A percentile compares a stretch with the other conserved stretches of the same genome.
phyloP scores from a whole-genome alignment of 1,140 invertebrate genomes.

The Oscheius sp. region DNA sequence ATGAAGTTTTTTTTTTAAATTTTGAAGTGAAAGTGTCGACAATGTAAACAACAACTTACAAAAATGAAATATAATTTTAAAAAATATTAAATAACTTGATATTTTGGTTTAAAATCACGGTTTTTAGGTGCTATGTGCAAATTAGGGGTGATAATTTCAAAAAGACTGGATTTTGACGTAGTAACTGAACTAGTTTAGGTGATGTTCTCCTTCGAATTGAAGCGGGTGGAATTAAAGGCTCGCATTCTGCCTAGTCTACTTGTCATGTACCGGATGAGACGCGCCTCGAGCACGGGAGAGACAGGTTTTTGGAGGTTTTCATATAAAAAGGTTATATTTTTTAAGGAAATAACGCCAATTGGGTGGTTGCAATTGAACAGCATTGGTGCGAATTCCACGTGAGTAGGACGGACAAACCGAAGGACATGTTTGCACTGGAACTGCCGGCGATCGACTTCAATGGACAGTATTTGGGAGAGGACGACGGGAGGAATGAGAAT shows the following conservation, averaged over 20 bases:
- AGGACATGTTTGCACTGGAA: constrained; percentile 51
- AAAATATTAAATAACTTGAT: no score
- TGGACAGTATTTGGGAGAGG: constrained; percentile 42
- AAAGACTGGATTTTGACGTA: no score
- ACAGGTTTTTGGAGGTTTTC: no score
- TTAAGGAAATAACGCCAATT: constrained; percentile 40
- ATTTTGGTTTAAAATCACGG: no score
- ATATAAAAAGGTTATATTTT: no score
- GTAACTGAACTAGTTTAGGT: constrained; percentile 18
- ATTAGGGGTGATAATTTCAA: no score
- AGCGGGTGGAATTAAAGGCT: constrained; percentile 51
- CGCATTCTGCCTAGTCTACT: constrained; percentile 85
- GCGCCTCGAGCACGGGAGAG: constrained; percentile 37
- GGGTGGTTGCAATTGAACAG: constrained; percentile 28
- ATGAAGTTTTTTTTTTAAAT: no score
- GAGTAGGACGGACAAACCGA: constrained; percentile 21
- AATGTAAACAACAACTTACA: no score
- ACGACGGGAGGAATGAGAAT: background rate
- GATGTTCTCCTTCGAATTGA: constrained; percentile 46
- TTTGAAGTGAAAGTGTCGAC: no score
- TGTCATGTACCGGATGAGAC: constrained; percentile 75
- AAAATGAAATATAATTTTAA: no score
- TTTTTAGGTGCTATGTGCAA: no score
- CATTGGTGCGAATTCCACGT: constrained; percentile 50
- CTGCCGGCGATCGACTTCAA: constrained; percentile 41